Evolutionary conservation across 2,797 vertebrate genomes (phyloP).

Genomic region (Otolemur crassicaudatus): DNA sequence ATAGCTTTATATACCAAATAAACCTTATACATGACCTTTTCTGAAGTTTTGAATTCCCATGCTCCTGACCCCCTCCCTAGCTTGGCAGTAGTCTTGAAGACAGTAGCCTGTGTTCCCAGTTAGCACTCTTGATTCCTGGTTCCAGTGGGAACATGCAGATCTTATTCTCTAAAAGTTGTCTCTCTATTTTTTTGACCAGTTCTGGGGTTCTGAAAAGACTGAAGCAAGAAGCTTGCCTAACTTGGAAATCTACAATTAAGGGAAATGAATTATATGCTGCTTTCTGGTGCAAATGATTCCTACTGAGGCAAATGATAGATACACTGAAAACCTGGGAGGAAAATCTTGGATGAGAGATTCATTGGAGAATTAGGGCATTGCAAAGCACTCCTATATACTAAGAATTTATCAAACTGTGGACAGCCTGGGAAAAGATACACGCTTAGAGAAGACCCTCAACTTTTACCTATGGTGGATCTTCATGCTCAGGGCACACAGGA

Average conservation of each 20-base stretch:
- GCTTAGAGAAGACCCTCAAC: neutral
- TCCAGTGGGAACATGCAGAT: neutral
- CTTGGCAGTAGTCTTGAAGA: neutral
- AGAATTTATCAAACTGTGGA: neutral
- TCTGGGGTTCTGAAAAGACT: neutral
- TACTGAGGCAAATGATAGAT: neutral
- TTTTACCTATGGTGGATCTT: neutral
- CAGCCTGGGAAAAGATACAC: neutral
- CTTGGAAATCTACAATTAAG: neutral
- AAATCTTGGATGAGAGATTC: neutral
- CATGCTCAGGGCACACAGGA: neutral
- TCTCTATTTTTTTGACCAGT: neutral
- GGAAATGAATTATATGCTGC: neutral
- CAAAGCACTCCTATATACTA: neutral
- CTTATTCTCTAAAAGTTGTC: neutral
- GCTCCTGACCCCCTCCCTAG: neutral
- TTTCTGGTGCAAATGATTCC: conserved; percentile 20
- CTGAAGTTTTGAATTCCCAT: neutral
- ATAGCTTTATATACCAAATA: too few relatives aligned
- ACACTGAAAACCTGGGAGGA: neutral
- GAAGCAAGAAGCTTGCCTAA: neutral
- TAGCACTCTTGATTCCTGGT: too few relatives aligned
- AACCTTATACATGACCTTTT: neutral
- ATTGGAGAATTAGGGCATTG: neutral
- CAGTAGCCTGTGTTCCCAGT: accelerated